Base-by-base conservation (phyloP, 2,888 invertebrate species). In the Eurytoma californica region DNA sequence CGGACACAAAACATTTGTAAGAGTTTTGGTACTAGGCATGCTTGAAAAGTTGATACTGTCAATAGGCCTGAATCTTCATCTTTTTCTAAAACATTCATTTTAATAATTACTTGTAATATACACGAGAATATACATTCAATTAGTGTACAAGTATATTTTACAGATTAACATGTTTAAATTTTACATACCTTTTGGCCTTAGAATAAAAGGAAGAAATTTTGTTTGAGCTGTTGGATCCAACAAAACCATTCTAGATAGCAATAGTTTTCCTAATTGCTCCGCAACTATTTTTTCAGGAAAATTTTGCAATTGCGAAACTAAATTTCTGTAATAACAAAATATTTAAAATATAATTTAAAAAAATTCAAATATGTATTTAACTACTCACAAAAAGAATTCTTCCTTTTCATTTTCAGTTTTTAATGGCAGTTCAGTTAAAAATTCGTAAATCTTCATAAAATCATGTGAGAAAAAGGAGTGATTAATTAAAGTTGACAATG, bases 381-480 rank as follows among this genome's bases (percentile, higher is more conserved):
- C 65, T 53, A 84, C 86, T 85, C 85, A 92, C 93, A 93, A 92
- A 88, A 97, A 97, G 89, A 97, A 97, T 76, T 93, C 91, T 82
- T 93, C 92, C 87, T 95, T 97, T 84, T 97, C 96, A 72, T 92
- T 91, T 83, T 95, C 94, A 77, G 92, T 92, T 89, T 97, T 97
- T 55, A 97, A 88, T 0, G 97, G 95, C 72, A 97, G 91, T 87
- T 96, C 95, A 84, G 94, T 94, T 0, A 97, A 91, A 90, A 97
- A 97, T 82, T 95, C 94, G 88, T 96, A 94, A 83, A 97, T 95
- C 28, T 93, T 91, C 80, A 97, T 94, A 88, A 97, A 97, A 86
- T 96, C 95, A 87, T 97, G 96, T 85, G 95, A 95, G 87, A 95
- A 97, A 90, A 96, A 95, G 65, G 93, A 93, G 90, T 97, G 95